phyloP scores from a whole-genome alignment of 1,140 invertebrate genomes.

The Pantala flavescens region DNA sequence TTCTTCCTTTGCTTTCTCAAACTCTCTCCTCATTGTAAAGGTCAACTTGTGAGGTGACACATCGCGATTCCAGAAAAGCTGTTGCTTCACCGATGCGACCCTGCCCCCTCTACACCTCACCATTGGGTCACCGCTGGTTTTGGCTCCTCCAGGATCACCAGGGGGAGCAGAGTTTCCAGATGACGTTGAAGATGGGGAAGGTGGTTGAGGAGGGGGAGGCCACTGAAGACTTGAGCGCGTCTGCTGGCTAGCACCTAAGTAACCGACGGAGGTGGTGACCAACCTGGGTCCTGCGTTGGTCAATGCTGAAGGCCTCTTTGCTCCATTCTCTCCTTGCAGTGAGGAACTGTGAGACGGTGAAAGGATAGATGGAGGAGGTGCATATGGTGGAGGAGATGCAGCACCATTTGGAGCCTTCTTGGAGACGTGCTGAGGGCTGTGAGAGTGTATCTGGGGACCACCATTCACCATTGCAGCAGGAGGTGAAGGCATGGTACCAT shows the following conservation, averaged over 20 bases:
- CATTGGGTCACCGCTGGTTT: neutral
- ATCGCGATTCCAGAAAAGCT: neutral
- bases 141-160: neutral
- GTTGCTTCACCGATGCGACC: neutral
- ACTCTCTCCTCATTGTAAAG: slow-evolving; percentile 84
- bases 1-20: slow-evolving; percentile 82
- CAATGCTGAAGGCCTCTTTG: neutral
- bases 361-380: neutral
- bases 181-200: neutral
- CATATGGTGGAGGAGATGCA: neutral
- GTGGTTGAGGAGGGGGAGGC: neutral
- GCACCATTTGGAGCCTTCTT: neutral
- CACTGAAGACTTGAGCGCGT: neutral
- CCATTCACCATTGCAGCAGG: neutral
- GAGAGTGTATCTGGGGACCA: neutral
- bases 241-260: slow-evolving; percentile 27
- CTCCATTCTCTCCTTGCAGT: neutral
- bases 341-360: neutral
- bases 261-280: slow-evolving; percentile 44
- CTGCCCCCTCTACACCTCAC: neutral
- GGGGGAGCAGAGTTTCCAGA: neutral
- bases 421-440: neutral
- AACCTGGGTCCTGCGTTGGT: slow-evolving; percentile 37
- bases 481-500: neutral
- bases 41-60: slow-evolving; percentile 62